phyloP scores from a whole-genome alignment of 2,113 vertebrate genomes.

The Etheostoma spectabile region DNA sequence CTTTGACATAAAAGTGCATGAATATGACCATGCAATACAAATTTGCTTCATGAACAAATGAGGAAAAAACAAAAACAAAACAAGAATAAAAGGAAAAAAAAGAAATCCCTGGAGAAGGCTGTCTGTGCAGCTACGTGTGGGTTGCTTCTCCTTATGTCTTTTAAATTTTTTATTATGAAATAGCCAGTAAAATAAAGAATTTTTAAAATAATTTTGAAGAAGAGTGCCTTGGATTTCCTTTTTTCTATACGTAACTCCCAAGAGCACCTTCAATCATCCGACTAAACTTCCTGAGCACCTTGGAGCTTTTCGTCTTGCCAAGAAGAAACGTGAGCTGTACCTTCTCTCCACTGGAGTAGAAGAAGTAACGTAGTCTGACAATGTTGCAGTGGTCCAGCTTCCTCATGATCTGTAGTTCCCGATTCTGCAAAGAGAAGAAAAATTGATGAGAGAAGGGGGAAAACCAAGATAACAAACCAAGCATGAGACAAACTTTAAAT shows the following conservation, averaged over 20 bases:
- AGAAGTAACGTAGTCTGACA: slow-evolving; percentile 93
- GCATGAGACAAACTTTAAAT: background rate
- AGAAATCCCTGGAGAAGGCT: too few species aligned
- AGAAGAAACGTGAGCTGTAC: slow-evolving; percentile 64
- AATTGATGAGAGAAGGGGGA: background rate
- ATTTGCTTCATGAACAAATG: background rate
- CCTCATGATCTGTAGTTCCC: slow-evolving; percentile 94
- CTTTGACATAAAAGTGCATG: background rate
- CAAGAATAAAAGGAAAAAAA: too few species aligned
- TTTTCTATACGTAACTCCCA: too few species aligned
- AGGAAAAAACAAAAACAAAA: background rate
- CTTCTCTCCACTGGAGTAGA: slow-evolving; percentile 96
- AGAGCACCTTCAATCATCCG: too few species aligned
- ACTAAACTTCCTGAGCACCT: too few species aligned
- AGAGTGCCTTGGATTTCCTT: too few species aligned
- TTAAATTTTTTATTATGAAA: too few species aligned
- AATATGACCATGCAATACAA: background rate
- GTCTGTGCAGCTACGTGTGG: too few species aligned
- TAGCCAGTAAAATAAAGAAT: too few species aligned
- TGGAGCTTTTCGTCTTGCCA: too few species aligned
- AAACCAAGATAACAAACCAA: background rate
- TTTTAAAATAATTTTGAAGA: too few species aligned
- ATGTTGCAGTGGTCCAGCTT: slow-evolving; percentile 95
- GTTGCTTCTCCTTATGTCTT: too few species aligned
- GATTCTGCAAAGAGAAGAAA: slow-evolving; percentile 85